Evolutionary conservation across 2,113 vertebrate genomes (phyloP), one percentile per base, ranked within the genome.

Genomic region (Corynorhinus townsendii): DNA sequence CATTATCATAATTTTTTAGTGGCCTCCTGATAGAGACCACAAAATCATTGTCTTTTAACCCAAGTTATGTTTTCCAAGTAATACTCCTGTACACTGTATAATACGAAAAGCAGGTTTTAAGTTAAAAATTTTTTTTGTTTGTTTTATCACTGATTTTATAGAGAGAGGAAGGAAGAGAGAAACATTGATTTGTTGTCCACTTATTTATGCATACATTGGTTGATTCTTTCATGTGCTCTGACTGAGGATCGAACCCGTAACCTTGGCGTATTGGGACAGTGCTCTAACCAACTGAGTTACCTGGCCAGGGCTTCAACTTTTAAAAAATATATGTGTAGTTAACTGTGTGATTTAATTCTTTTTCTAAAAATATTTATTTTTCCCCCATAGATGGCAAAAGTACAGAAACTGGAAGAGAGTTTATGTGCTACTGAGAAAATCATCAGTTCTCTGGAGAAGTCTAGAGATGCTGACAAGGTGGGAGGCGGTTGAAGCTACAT

Each of bases 391-490:
- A 98, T 97, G 86, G 95, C 97, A 62, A 98, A 98, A 93, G 89
- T 99, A 84, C 98, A 97, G 28, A 97, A 96, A 68, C 62, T 99
- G 66, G 98, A 99, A 94, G 98, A 98, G 95, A 98, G 97, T 52
- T 93, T 99, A 40, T 96, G 91, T 81, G 96, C 98, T 90, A 97
- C 98, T 14, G 98, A 98, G 89, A 98, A 98, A 88, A 89, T 76
- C 1, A 98, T 99, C 76, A 97, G 94, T 94, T 97, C 97, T 96
- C 96, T 99, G 91, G 98, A 99, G 95, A 99, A 99, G 96, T 99
- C 98, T 93, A 98, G 98, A 3, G 97, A 99, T 59, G 98, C 99
- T 8, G 99, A 99, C 96, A 99, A 99, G 98, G 99, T 99, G 96
- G 97, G 91, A 79, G 11, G 84, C 95, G 47, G 76, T 15, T 11